Base-by-base conservation (phyloP, 1,140 invertebrate species). In the Doryteuthis pealeii region DNA sequence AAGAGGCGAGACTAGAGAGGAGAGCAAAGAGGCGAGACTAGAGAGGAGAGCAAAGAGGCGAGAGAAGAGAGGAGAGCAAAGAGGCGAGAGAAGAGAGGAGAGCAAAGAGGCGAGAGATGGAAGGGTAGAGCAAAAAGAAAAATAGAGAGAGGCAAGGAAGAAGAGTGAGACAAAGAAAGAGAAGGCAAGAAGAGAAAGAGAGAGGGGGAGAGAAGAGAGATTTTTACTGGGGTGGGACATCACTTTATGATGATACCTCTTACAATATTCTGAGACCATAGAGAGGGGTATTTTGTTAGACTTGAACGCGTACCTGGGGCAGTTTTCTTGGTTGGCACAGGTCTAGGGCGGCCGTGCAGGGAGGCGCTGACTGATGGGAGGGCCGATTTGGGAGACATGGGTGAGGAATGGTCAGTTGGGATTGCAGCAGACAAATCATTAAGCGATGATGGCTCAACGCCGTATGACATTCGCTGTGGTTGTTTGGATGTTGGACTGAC, bases 281-380 rank as follows among this genome's bases (percentile, higher is more conserved):
- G 54, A 49, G 45, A 28, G 54, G 26, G 26, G 22, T 62, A 28
- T 62, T 62, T n/a, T 62, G 18, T 28, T 62, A 62, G 18, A 62
- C 22, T 33, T 68, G 66, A 68, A 68, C 66, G 33, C 72, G 67
- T 78, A 77, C 75, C 77, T 78, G 76, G 66, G 66, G 54, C 75
- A 22, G 75, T 62, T 78, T 82, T 83, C 76, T 83, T 83, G 40
- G 68, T 43, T 62, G 82, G 79, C 30, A 82, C 77, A 35, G 82
- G 82, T 69, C 82, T 73, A 5, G 82, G 82, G 67, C 82, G 72
- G 30, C 79, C 78, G 49, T 81, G 78, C 32, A 82, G 72, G 40
- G 80, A 74, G 70, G 78, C 75, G 40, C 58, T 80, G 66, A 68
- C 28, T 68, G 66, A 68, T 62, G 54, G 54, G 54, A 62, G 54